Conservation (phyloP, 1,140 invertebrate genomes). For the Sinella curviseta region DNA sequence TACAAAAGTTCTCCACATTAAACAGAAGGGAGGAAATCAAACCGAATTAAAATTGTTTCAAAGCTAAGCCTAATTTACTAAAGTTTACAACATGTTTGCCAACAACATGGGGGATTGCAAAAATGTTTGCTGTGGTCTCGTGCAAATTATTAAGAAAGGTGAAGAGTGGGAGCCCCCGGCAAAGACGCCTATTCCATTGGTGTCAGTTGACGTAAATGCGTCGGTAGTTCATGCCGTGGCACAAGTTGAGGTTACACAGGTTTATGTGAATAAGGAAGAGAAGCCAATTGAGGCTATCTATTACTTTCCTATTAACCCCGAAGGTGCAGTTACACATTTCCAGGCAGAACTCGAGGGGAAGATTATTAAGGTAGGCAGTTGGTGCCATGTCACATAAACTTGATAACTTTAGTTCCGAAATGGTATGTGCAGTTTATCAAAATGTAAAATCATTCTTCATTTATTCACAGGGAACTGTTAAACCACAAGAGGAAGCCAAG, state of each 20-base stretch:
- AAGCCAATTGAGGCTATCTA: constrained; percentile 31
- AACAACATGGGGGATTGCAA: neutral
- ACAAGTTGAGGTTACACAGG: constrained; percentile 28
- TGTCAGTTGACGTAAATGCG: constrained; percentile 20
- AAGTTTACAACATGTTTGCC: neutral
- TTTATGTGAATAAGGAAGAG: constrained; percentile 23
- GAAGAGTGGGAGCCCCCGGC: neutral
- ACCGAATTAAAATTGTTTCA: neutral
- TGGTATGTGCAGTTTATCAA: too few species aligned
- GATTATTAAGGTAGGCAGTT: constrained; percentile 16
- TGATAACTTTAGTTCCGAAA: too few species aligned
- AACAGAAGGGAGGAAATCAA: neutral
- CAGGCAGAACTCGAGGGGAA: neutral
- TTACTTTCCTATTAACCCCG: constrained; percentile 25
- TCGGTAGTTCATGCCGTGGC: constrained; percentile 22
- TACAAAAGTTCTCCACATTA: neutral
- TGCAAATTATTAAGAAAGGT: neutral
- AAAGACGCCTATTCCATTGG: constrained; percentile 24
- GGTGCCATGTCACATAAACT: too few species aligned
- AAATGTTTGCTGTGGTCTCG: neutral
- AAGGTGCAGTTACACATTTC: constrained; percentile 20
- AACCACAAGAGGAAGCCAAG: constrained; percentile 27
- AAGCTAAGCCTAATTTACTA: neutral
- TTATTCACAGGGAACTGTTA: constrained; percentile 28
- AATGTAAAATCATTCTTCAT: neutral